Percentiles rank a stretch among this genome's conserved stretches.
phyloP scores from a whole-genome alignment of 2,113 vertebrate species.

The Arothron firmamentum region DNA sequence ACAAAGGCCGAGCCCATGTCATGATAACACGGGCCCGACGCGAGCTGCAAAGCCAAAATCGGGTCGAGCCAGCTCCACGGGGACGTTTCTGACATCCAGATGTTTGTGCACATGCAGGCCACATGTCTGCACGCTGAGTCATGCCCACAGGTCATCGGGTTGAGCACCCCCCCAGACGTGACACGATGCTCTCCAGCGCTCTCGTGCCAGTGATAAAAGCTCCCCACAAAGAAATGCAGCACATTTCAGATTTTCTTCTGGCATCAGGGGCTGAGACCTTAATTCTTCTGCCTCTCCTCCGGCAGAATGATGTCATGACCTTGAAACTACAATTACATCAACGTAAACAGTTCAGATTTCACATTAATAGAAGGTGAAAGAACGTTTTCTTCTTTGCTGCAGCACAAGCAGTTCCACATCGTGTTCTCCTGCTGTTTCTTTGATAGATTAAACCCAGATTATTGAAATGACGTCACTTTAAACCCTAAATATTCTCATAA shows the following conservation, averaged over 20 bases:
- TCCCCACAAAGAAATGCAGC: constrained; percentile 25
- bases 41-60: constrained; percentile 2
- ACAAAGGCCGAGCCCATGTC: constrained; percentile 42
- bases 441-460: too few relatives aligned
- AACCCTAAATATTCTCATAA: too few relatives aligned
- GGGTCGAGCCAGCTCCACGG: constrained; percentile 5
- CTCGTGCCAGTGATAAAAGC: constrained; percentile 12
- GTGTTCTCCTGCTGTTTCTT: too few relatives aligned
- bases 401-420: too few relatives aligned
- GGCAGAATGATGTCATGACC: neutral
- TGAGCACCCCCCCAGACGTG: constrained; percentile 22
- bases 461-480: too few relatives aligned
- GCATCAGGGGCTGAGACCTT: neutral
- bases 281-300: neutral
- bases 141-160: constrained; percentile 1
- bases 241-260: constrained; percentile 16
- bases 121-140: too few relatives aligned
- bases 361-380: too few relatives aligned
- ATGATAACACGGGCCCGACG: constrained; percentile 15
- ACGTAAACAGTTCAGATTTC: too few relatives aligned
- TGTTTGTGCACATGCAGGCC: too few relatives aligned
- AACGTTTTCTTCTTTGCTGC: too few relatives aligned
- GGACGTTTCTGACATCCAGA: neutral
- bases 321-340: too few relatives aligned
- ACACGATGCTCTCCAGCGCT: constrained; percentile 32